Evolutionary conservation across 1,140 invertebrate genomes (phyloP), one percentile per base, ranked within the genome.

Genomic region (Calosoma granatense): DNA sequence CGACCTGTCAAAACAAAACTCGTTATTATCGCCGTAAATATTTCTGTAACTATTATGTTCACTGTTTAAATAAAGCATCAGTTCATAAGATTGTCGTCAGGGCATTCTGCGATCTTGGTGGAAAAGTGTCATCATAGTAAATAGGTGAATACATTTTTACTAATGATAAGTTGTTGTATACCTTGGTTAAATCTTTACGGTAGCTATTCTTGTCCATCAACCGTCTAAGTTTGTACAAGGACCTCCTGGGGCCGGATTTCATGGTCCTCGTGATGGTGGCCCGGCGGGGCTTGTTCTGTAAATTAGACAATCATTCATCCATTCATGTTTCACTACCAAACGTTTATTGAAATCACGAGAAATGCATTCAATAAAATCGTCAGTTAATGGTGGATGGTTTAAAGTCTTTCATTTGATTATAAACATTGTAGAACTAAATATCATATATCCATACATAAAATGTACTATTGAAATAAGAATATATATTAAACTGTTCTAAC

Each of bases 111-210:
- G 71, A 74, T 74, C 72, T 73, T 73, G 72, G 72, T 74, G 61
- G 60, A 65, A 61, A 51, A 14, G 56, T 51, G 17, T 60, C 56
- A 62, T 60, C 63, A 72, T 62, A 3, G n/a, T n/a, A n/a, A n/a
- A n/a, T n/a, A n/a, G n/a, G n/a, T n/a, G n/a, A n/a, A n/a, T n/a
- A n/a, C n/a, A n/a, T n/a, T n/a, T n/a, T n/a, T n/a, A n/a, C 53
- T 47, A 36, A 53, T 55, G 41, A 61, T 54, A 64, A 77, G n/a
- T n/a, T n/a, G n/a, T n/a, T n/a, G n/a, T n/a, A n/a, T n/a, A 90
- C 88, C 81, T 88, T 92, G 54, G 84, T 88, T 59, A 96, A 79
- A 70, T 96, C 93, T 67, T 84, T 87, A 65, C 93, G 83, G 77
- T 96, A 96, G 65, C 84, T 84, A 69, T 87, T 89, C 54, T 81